A percentile compares a stretch with the other conserved stretches of the same genome.
Evolutionary conservation across 2,888 invertebrate genomes (phyloP).

Genomic region (Thereva unica): DNA sequence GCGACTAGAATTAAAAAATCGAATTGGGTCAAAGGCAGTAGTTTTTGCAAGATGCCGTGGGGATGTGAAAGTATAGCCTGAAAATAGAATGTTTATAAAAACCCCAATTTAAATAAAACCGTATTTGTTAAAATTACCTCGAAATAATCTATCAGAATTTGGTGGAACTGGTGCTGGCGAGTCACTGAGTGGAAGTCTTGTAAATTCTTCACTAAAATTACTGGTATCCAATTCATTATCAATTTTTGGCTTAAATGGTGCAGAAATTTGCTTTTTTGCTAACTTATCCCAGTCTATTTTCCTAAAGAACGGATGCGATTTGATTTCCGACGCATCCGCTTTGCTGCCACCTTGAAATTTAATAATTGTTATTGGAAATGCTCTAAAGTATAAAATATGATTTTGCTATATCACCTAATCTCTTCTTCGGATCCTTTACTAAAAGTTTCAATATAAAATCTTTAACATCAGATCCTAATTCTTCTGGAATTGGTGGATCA

Average conservation of each 20-base stretch:
- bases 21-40: neutral
- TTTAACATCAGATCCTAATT: conserved; percentile 69
- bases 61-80: conserved; percentile 42
- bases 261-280: conserved; percentile 73
- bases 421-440: conserved; percentile 84
- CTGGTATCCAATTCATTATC: conserved; percentile 87
- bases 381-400: neutral
- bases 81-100: neutral
- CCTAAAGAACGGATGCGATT: conserved; percentile 85
- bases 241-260: conserved; percentile 91
- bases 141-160: conserved; percentile 83
- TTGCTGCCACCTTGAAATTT: conserved; percentile 71
- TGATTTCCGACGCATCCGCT: conserved; percentile 84
- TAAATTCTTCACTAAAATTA: conserved; percentile 97
- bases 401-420: conserved; percentile 62
- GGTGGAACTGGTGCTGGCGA: conserved; percentile 88
- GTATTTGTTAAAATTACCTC: conserved; percentile 60
- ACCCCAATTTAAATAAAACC: neutral
- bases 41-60: conserved; percentile 25
- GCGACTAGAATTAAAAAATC: neutral
- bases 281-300: conserved; percentile 83
- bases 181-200: conserved; percentile 86
- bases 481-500: conserved; percentile 86
- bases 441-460: conserved; percentile 82
- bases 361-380: neutral